Conservation (phyloP, 2,797 vertebrate genomes). For the Atherinosoma microstoma region DNA sequence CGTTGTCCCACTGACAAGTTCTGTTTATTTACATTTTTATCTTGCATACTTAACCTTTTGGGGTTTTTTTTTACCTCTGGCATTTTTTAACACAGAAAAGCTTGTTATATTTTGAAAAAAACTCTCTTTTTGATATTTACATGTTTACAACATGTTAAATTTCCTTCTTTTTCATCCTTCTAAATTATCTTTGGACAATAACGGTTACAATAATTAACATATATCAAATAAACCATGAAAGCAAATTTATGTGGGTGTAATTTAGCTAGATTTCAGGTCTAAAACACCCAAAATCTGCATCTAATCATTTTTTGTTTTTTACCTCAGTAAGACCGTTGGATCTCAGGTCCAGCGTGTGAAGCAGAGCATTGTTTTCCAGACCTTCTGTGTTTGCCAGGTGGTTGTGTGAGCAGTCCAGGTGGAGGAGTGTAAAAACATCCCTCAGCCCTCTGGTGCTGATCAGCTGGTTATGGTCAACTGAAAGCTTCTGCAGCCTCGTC, state of each 20-base stretch:
- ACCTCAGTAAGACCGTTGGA: constrained; percentile 94
- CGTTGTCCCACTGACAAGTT: background rate
- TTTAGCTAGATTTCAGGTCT: background rate
- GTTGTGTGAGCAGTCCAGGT: constrained; percentile 93
- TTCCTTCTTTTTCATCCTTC: background rate
- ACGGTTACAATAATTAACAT: background rate
- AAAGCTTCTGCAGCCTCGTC: constrained; percentile 88
- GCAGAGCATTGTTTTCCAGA: constrained; percentile 89
- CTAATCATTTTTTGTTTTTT: constrained; percentile 18
- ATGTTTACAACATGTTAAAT: background rate
- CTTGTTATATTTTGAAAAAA: too few relatives aligned
- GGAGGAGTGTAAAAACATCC: constrained; percentile 83
- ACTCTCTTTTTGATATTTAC: background rate
- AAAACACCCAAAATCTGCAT: background rate
- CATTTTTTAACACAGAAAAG: too few relatives aligned
- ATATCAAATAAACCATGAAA: background rate
- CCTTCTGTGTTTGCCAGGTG: constrained; percentile 87
- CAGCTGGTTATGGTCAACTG: constrained; percentile 92
- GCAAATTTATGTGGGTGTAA: background rate
- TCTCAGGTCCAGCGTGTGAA: constrained; percentile 89
- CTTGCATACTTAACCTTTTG: background rate
- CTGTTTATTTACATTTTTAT: background rate
- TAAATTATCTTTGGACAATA: too few relatives aligned
- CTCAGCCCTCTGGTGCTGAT: constrained; percentile 90
- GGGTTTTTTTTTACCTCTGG: background rate